A percentile compares a stretch with the other conserved stretches of the same genome.
These are phyloP conservation scores for Axea sp. DNA, from an alignment of 2,888 invertebrate species.

Conservation along the genomic window DNA sequence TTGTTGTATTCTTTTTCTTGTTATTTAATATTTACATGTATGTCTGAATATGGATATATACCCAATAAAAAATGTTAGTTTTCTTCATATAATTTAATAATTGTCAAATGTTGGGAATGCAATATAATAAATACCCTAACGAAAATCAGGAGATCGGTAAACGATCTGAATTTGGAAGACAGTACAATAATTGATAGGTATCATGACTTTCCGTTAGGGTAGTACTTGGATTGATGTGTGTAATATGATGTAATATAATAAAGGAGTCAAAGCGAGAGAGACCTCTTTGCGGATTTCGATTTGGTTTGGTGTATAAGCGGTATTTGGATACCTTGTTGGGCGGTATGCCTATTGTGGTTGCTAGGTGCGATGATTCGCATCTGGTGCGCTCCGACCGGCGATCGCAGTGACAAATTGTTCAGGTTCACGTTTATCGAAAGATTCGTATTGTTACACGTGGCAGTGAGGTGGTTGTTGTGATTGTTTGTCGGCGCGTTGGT, in stretches of 20 bases:
- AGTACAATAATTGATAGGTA: constrained; percentile 7
- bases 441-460: constrained; percentile 78
- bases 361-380: constrained; percentile 79
- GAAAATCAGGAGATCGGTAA: constrained; percentile 15
- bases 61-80: constrained; percentile 1
- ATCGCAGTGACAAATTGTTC: constrained; percentile 79
- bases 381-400: constrained; percentile 78
- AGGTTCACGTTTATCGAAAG: constrained; percentile 79
- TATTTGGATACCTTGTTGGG: constrained; percentile 79
- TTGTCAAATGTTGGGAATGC: background rate
- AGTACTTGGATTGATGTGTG: constrained; percentile 29
- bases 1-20: no score
- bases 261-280: constrained; percentile 66
- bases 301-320: constrained; percentile 79
- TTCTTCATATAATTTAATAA: no score
- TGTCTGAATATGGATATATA: constrained; percentile 2
- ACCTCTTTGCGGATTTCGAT: constrained; percentile 69
- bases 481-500: constrained; percentile 79
- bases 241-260: constrained; percentile 43
- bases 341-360: constrained; percentile 79
- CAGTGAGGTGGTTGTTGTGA: constrained; percentile 69
- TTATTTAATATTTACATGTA: no score
- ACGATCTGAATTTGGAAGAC: constrained; percentile 26
- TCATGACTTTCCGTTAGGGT: constrained; percentile 33
- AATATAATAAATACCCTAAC: constrained; percentile 20